phyloP scores from a whole-genome alignment of 1,140 invertebrate species.

The Paraescarpia echinospica region DNA sequence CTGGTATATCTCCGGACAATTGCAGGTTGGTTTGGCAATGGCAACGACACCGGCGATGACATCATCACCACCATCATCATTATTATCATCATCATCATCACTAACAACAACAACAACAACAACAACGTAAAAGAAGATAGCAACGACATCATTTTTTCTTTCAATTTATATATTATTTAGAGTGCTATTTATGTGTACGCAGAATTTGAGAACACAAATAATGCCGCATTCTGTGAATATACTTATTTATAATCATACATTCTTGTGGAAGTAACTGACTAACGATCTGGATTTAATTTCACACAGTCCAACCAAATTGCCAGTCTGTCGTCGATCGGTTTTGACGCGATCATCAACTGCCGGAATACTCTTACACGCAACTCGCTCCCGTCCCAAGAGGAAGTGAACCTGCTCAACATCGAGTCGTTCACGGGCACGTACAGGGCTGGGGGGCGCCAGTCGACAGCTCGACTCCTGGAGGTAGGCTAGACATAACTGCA shows the following conservation, averaged over 20 bases:
- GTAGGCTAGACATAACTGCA: not conserved
- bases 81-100: too few species aligned
- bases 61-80: too few species aligned
- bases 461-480: not conserved
- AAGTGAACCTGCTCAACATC: constrained; percentile 44
- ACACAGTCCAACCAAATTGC: not conserved
- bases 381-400: constrained; percentile 33
- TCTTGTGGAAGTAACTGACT: too few species aligned
- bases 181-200: too few species aligned
- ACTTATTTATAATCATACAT: too few species aligned
- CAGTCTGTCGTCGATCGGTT: not conserved
- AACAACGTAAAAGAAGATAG: too few species aligned
- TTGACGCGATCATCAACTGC: not conserved
- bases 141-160: too few species aligned
- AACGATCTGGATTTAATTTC: not conserved
- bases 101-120: too few species aligned
- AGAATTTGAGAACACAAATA: too few species aligned
- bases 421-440: constrained; percentile 40
- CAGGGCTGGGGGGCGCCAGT: constrained; percentile 36
- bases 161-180: too few species aligned
- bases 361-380: not conserved
- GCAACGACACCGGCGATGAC: not conserved
- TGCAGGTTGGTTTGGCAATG: constrained; percentile 18
- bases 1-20: constrained; percentile 47
- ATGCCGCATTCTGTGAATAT: too few species aligned